Conservation (phyloP, 37 sponge, comb jelly and placozoan genomes). For the Halichondria panicea region DNA sequence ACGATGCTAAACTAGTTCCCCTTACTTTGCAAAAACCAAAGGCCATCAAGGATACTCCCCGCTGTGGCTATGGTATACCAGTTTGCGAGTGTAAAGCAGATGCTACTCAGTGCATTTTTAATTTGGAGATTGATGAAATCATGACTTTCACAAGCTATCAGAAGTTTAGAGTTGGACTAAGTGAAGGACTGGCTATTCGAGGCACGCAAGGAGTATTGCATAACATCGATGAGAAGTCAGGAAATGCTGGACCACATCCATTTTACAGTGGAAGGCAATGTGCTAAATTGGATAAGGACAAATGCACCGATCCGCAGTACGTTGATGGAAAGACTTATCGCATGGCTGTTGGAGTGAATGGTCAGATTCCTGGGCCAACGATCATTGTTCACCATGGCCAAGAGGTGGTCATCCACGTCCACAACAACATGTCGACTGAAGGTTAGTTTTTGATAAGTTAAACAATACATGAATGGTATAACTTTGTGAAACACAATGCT, state of each 20-base stretch:
- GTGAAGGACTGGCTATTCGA: not conserved
- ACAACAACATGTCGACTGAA: slow-evolving; percentile 51
- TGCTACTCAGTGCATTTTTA: slow-evolving; percentile 12
- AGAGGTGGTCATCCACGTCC: slow-evolving; percentile 19
- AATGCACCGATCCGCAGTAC: not conserved
- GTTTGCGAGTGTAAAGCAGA: slow-evolving; percentile 17
- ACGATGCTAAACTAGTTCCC: not conserved
- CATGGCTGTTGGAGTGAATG: slow-evolving; percentile 34
- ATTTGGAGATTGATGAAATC: slow-evolving; percentile 34
- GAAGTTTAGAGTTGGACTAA: not conserved
- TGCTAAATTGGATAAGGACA: not conserved
- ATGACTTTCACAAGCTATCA: slow-evolving; percentile 39
- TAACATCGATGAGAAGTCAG: not conserved
- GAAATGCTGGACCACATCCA: not conserved
- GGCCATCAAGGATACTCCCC: slow-evolving; percentile 8
- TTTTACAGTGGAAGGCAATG: not conserved
- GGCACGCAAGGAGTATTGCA: slow-evolving; percentile 7
- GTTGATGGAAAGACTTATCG: slow-evolving; percentile 41
- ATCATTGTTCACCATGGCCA: slow-evolving; percentile 38
- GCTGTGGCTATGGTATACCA: slow-evolving; percentile 11
- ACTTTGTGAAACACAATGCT: no score
- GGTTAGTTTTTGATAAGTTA: no score
- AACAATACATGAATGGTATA: not conserved
- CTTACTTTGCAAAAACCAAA: not conserved
- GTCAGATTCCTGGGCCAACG: slow-evolving; percentile 50